These are phyloP conservation scores for Myripristis murdjan DNA, from an alignment of 2,797 vertebrate genomes.

Conservation along the genomic window DNA sequence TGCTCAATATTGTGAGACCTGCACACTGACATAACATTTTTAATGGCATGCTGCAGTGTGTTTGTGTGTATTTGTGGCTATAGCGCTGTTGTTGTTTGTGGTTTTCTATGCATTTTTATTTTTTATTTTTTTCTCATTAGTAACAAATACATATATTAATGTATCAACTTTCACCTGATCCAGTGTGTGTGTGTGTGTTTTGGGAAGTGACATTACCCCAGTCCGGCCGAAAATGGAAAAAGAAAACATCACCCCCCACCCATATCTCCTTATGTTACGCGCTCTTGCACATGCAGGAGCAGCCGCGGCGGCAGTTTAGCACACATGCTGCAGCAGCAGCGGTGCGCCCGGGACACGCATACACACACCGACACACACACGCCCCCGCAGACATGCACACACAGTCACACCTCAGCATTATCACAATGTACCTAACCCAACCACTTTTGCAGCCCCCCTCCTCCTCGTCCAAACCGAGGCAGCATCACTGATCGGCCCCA, in stretches of 20 bases:
- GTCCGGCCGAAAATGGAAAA: too few relatives aligned
- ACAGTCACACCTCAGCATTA: conserved; percentile 59
- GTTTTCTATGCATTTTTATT: too few relatives aligned
- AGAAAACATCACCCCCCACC: too few relatives aligned
- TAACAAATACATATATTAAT: too few relatives aligned
- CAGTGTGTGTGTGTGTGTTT: background rate
- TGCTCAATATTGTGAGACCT: too few relatives aligned
- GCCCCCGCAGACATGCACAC: conserved; percentile 37
- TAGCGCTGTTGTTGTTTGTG: background rate
- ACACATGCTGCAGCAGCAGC: conserved; percentile 79
- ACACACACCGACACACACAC: conserved; percentile 45
- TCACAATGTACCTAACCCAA: conserved; percentile 43
- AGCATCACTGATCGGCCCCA: conserved; percentile 63
- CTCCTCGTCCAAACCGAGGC: conserved; percentile 39
- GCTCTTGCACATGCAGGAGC: conserved; percentile 48
- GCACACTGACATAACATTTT: background rate
- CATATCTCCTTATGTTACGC: conserved; percentile 53
- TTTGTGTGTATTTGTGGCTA: background rate
- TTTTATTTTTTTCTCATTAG: too few relatives aligned
- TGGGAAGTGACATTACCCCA: conserved; percentile 1
- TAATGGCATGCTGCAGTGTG: background rate
- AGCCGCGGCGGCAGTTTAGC: conserved; percentile 42
- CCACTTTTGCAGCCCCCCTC: conserved; percentile 25
- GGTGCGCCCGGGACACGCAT: conserved; percentile 58
- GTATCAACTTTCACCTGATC: too few relatives aligned